These are phyloP conservation scores for Nephrotoma flavescens DNA, from an alignment of 2,888 invertebrate genomes.

Conservation along the genomic window DNA sequence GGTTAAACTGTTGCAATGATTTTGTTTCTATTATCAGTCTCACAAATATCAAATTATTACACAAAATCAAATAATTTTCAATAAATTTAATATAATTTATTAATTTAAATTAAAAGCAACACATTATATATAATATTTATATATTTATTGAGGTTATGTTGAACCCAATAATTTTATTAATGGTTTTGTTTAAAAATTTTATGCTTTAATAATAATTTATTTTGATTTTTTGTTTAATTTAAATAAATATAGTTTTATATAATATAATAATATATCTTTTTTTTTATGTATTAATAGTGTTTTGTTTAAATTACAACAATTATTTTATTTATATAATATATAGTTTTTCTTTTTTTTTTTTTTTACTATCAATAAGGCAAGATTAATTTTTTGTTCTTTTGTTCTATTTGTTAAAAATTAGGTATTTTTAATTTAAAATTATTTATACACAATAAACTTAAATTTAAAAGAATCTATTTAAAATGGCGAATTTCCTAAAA, in stretches of 20 bases:
- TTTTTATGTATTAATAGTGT: background rate
- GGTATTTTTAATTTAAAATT: background rate
- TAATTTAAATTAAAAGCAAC: background rate
- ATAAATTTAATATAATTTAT: background rate
- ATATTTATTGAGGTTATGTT: background rate
- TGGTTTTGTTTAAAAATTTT: background rate
- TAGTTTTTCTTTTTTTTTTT: background rate
- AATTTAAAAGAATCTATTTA: background rate
- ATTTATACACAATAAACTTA: background rate
- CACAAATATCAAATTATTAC: too few species aligned
- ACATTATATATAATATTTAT: background rate
- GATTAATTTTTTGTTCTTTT: background rate
- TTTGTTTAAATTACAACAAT: background rate
- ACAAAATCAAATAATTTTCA: background rate
- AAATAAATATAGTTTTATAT: background rate
- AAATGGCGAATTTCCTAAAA: background rate
- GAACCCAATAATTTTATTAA: background rate
- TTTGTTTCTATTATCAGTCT: too few species aligned
- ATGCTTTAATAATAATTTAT: background rate
- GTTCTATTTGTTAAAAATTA: background rate
- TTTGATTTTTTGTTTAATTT: background rate
- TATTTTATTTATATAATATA: background rate
- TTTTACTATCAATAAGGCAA: background rate
- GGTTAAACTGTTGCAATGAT: too few species aligned
- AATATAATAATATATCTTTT: background rate